A percentile compares a stretch with the other conserved stretches of the same genome.
Conservation (phyloP, 2,888 invertebrate species). For the Clunio marinus region DNA sequence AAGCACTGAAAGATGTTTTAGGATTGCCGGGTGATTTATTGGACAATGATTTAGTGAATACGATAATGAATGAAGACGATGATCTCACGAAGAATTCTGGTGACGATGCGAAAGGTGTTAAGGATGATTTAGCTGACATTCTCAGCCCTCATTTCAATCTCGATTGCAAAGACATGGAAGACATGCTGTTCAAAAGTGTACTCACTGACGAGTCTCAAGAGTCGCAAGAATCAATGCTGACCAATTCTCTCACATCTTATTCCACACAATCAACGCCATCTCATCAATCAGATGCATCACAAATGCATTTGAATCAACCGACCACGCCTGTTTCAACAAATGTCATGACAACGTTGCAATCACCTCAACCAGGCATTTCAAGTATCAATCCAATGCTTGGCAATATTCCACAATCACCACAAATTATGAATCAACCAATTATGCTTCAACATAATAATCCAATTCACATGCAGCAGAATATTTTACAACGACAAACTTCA, state of each 20-base stretch:
- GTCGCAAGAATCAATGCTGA: conserved; percentile 64
- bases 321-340: conserved; percentile 18
- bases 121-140: conserved; percentile 67
- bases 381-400: conserved; percentile 11
- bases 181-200: conserved; percentile 86
- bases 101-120: conserved; percentile 46
- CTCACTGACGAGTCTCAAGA: conserved; percentile 76
- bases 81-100: conserved; percentile 43
- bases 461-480: conserved; percentile 37
- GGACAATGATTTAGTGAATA: conserved; percentile 63
- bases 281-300: conserved; percentile 28
- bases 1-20: conserved; percentile 63
- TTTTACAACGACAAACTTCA: conserved; percentile 35
- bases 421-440: conserved; percentile 30
- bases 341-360: conserved; percentile 28
- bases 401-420: conserved; percentile 27
- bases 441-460: conserved; percentile 23
- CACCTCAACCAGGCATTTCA: conserved; percentile 5
- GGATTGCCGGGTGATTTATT: conserved; percentile 61
- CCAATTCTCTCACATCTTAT: conserved; percentile 24
- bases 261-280: conserved; percentile 30
- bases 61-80: conserved; percentile 62
- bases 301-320: conserved; percentile 30
- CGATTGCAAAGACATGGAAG: conserved; percentile 69
- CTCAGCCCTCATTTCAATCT: conserved; percentile 67